Evolutionary conservation across 2,797 vertebrate genomes (phyloP).

Genomic region (Cheirogaleus major): DNA sequence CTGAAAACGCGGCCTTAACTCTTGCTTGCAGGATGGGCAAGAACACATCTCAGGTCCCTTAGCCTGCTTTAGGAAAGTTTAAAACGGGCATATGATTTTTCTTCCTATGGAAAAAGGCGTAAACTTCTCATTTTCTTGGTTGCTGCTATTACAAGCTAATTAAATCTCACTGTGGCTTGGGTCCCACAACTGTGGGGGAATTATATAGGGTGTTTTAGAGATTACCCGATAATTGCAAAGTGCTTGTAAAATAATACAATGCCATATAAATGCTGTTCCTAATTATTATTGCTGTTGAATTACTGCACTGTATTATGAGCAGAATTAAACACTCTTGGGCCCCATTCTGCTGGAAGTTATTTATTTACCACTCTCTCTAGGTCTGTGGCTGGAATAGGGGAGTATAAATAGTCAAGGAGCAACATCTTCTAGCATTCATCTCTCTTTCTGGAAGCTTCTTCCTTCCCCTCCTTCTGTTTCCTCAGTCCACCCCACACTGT

Average conservation of each 20-base stretch:
- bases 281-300: conserved; percentile 68
- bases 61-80: not conserved
- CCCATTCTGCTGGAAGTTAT: conserved; percentile 61
- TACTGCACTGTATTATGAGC: conserved; percentile 35
- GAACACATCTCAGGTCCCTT: not conserved
- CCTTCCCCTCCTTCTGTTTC: not conserved
- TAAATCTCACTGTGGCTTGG: conserved; percentile 31
- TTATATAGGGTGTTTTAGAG: conserved; percentile 50
- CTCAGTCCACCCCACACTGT: not conserved
- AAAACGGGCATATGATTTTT: not conserved
- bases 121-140: conserved; percentile 25
- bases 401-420: not conserved
- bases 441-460: not conserved
- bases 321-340: conserved; percentile 40
- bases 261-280: conserved; percentile 59
- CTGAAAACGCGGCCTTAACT: not conserved
- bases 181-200: not conserved
- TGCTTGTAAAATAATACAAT: conserved; percentile 64
- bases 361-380: conserved; percentile 43
- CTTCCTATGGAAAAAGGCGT: not conserved
- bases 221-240: conserved; percentile 62
- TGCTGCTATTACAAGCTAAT: conserved; percentile 49
- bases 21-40: not conserved
- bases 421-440: not conserved
- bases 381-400: not conserved